Percentiles rank a stretch among this genome's conserved stretches.
phyloP scores from a whole-genome alignment of 2,888 invertebrate genomes.

The Dynastes maya region DNA sequence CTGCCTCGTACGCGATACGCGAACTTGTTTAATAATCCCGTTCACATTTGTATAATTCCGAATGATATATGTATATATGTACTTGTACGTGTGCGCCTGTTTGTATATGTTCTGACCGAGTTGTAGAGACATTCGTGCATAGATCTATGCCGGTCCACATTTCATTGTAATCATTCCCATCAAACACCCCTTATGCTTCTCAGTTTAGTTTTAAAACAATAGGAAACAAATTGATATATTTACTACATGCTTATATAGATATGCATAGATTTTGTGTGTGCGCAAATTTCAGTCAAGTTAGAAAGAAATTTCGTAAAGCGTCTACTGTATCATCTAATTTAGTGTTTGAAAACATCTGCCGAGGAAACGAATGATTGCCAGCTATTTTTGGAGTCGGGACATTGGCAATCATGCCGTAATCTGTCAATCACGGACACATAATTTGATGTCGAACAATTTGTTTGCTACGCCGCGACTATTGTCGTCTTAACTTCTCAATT shows the following conservation, averaged over 20 bases:
- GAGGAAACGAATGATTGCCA: constrained; percentile 60
- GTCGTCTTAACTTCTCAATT: neutral
- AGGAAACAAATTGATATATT: neutral
- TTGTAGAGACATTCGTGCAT: constrained; percentile 22
- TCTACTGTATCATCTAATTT: constrained; percentile 5
- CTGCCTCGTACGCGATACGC: constrained; percentile 46
- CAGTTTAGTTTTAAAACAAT: constrained; percentile 1
- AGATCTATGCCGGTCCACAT: constrained; percentile 15
- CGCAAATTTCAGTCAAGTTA: neutral
- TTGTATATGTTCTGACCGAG: constrained; percentile 18
- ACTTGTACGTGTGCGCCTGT: neutral
- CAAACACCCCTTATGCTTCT: neutral
- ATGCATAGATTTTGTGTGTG: neutral
- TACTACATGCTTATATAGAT: too few relatives aligned
- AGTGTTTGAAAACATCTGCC: constrained; percentile 32
- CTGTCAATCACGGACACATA: constrained; percentile 54
- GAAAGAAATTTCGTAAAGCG: neutral
- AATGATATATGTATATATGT: constrained; percentile 49
- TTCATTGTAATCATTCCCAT: constrained; percentile 20
- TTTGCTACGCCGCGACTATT: neutral
- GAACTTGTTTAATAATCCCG: constrained; percentile 51
- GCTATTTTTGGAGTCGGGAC: constrained; percentile 56
- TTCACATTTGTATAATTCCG: constrained; percentile 58
- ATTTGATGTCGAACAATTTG: constrained; percentile 4
- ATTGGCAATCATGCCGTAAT: constrained; percentile 54